Base-by-base conservation (phyloP, 2,888 invertebrate species). In the Microctonus hyperodae region DNA sequence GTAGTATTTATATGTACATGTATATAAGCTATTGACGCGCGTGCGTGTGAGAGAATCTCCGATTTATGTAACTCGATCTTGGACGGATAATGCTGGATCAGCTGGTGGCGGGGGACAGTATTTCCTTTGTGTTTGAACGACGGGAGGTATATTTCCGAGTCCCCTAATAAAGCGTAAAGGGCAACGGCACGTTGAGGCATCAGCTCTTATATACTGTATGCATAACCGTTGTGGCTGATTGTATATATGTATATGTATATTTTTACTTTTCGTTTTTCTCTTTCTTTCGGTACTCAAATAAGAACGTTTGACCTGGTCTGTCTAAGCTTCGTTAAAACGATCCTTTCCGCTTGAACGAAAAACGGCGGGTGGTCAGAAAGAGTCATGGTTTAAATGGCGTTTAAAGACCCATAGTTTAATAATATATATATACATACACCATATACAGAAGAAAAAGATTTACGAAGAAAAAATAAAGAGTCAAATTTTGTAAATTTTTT, bases 381-480 rank as follows among this genome's bases (percentile, higher is more conserved):
- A 77, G 76, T 77, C 77, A 77, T 73, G 75, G 72, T 76, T 76
- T 77, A 77, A 77, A 76, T 70, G 77, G 73, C 72, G 73, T 76
- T 77, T 73, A 75, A 76, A 76, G 72, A 71, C 66, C 74, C 73
- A 66, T 40, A 65, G 25, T 44, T 58, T 55, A 65, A 65, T 64
- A 65, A 64, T 64, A 44, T 57, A 44, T 58, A 59, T 53, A 25
- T 2, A 33, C 51, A n/a, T n/a, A n/a, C n/a, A n/a, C n/a, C n/a
- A n/a, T n/a, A n/a, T n/a, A n/a, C n/a, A n/a, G n/a, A n/a, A n/a
- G n/a, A n/a, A n/a, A n/a, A n/a, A n/a, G 44, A 31, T 40, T 40
- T 50, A 13, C 50, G 23, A 40, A 23, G 51, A 28, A 35, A 61
- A 35, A n/a, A n/a, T n/a, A n/a, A n/a, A 35, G 22, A 50, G n/a